Evolutionary conservation across 2,797 vertebrate species (phyloP), one percentile per base, ranked within the genome.

Genomic region (Enoplosus armatus): DNA sequence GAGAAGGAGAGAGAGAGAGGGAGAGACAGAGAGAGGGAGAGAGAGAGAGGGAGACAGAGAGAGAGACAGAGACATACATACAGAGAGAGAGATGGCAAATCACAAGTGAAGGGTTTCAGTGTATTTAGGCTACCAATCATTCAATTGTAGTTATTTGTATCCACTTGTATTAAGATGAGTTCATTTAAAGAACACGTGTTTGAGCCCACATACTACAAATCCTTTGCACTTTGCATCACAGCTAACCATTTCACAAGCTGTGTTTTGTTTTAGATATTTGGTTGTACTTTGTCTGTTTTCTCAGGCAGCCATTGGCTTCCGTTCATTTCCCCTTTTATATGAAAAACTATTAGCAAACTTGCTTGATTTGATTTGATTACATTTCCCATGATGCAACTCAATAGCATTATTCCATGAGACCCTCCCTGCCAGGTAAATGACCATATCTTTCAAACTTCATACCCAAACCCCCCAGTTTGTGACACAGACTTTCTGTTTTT

Each of bases 71-170:
- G 18, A 33, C 31, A 41, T n/a, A 16, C 22, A 37, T 12, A 24
- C 7, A 29, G 59, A 16, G 27, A n/a, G 66, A 41, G 31, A 35
- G 45, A 22, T 18, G 54, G 62, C 12, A 48, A 54, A 75, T 22
- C 63, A n/a, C 35, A 63, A 61, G 27, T 62, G 41, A 76, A 76
- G 66, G 65, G 59, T 69, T 66, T 79, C 75, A 81, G 33, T 80
- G 63, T 59, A 60, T 78, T 74, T 24, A 75, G 65, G 33, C 37
- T 65, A 50, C 51, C 43, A 41, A 15, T 71, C 77, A 64, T 53
- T 59, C 43, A 68, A 77, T 66, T 31, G 29, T 55, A 33, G 53
- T 50, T 27, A 55, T 68, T 48, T 41, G 54, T 53, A 27, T 50
- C 35, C 22, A 15, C 37, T 53, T 55, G 22, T 26, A 35, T 12